These are phyloP conservation scores for Beris chalybata DNA, from an alignment of 2,888 invertebrate genomes.

Conservation along the genomic window DNA sequence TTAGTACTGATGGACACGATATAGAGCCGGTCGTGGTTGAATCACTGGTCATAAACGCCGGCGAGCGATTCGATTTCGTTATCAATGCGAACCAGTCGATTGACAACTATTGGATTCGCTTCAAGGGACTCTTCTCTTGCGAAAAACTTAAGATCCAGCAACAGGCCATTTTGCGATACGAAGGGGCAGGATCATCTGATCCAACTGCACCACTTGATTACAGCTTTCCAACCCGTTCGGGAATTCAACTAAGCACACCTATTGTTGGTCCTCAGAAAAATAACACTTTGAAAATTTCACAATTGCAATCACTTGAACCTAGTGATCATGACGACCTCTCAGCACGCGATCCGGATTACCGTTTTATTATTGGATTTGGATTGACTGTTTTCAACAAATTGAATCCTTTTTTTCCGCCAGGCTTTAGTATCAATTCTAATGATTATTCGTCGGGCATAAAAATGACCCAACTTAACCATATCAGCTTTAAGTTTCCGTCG, in stretches of 20 bases:
- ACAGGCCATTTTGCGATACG: constrained; percentile 17
- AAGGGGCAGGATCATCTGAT: constrained; percentile 40
- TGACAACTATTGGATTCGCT: constrained; percentile 18
- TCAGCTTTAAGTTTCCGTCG: constrained; percentile 4
- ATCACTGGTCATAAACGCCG: constrained; percentile 72
- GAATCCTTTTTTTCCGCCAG: background rate
- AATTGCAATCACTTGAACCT: background rate
- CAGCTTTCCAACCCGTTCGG: background rate
- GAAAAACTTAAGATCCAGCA: background rate
- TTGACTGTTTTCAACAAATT: background rate
- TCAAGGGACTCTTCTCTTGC: constrained; percentile 2
- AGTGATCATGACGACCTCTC: background rate
- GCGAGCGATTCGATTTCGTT: constrained; percentile 79
- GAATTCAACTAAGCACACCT: background rate
- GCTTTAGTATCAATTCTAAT: no score
- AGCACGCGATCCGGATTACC: background rate
- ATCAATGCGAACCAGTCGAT: constrained; percentile 62
- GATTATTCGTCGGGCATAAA: background rate
- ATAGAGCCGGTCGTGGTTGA: constrained; percentile 66
- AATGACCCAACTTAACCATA: constrained; percentile 1
- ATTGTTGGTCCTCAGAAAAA: background rate
- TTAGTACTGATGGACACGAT: constrained; percentile 74
- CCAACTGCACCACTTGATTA: constrained; percentile 3
- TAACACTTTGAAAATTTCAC: background rate
- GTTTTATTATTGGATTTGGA: background rate